Evolutionary conservation across 2,113 vertebrate genomes (phyloP), one percentile per base, ranked within the genome.

Genomic region (Dipodomys ordii): DNA sequence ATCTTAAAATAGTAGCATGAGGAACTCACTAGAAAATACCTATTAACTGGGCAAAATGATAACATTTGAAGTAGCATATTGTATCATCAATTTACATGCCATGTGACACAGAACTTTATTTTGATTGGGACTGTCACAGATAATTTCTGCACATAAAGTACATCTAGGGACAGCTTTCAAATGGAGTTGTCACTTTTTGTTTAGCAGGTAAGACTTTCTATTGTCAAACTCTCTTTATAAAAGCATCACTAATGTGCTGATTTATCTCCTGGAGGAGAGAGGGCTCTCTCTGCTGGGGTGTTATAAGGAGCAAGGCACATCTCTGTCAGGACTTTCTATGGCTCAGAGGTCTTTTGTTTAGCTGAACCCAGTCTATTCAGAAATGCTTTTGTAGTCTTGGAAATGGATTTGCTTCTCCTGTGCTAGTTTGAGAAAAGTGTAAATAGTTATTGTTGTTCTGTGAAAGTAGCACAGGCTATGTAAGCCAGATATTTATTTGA

Each of bases 101-200:
- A 97, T 76, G 83, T 97, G 97, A 98, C 98, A 97, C 97, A 96
- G 98, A 98, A 97, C 97, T 98, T 97, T 98, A 88, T 98, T 98
- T 98, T 98, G 98, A 98, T 98, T 92, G 88, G 95, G 96, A 97
- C 98, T 98, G 98, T 98, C 98, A 98, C 96, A 97, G 97, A 98
- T 98, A 98, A 98, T 98, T 98, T 98, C 97, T 98, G 96, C 96
- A 97, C 96, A 98, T 97, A 98, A 98, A 98, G 98, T 98, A 97
- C 96, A 97, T 98, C 96, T 97, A 97, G 97, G 98, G 98, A 98
- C 97, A 97, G 97, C 95, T 98, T 98, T 98, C 97, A 98, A 98
- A 98, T 98, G 97, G 97, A 98, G 96, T 98, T 98, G 99, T 99
- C 99, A 99, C 98, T 98, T 99, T 98, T 98, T 98, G 98, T 99